Percentiles rank a stretch among this genome's conserved stretches.
Evolutionary conservation across 2,113 vertebrate genomes (phyloP).

Genomic region (Proterorhinus semilunaris): DNA sequence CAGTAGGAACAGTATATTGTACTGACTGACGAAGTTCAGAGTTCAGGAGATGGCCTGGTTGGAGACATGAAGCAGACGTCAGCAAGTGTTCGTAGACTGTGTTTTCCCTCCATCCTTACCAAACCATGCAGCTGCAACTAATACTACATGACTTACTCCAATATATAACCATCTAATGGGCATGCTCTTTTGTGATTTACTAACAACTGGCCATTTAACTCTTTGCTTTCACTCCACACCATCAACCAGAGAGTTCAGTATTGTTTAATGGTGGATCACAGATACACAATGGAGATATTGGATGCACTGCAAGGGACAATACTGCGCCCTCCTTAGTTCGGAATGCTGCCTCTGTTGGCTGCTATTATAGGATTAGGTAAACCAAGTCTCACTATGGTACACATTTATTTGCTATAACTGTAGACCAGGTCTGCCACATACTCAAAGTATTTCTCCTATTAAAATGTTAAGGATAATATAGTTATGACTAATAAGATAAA

Average conservation of each 20-base stretch:
- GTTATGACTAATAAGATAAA: no score
- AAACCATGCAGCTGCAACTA: conserved; percentile 72
- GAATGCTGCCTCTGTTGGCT: not conserved
- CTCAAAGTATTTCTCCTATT: no score
- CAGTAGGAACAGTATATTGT: conserved; percentile 2
- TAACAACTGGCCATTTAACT: conserved; percentile 69
- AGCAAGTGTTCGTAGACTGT: conserved; percentile 51
- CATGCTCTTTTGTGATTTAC: conserved; percentile 74
- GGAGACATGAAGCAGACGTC: conserved; percentile 46
- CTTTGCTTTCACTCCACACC: conserved; percentile 62
- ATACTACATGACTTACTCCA: conserved; percentile 73
- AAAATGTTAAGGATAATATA: no score
- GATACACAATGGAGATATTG: not conserved
- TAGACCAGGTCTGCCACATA: not conserved
- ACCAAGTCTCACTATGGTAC: not conserved
- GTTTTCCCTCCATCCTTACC: conserved; percentile 64
- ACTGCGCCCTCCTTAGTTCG: not conserved
- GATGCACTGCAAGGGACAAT: not conserved
- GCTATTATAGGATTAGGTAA: not conserved
- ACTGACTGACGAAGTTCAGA: conserved; percentile 25
- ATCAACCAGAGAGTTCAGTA: conserved; percentile 29
- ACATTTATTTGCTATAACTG: not conserved
- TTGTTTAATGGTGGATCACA: not conserved
- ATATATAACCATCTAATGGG: conserved; percentile 73
- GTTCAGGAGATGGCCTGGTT: conserved; percentile 30